A percentile compares a stretch with the other conserved stretches of the same genome.
Conservation (phyloP, 2,113 vertebrate species). For the Sisor rabdophorus region DNA sequence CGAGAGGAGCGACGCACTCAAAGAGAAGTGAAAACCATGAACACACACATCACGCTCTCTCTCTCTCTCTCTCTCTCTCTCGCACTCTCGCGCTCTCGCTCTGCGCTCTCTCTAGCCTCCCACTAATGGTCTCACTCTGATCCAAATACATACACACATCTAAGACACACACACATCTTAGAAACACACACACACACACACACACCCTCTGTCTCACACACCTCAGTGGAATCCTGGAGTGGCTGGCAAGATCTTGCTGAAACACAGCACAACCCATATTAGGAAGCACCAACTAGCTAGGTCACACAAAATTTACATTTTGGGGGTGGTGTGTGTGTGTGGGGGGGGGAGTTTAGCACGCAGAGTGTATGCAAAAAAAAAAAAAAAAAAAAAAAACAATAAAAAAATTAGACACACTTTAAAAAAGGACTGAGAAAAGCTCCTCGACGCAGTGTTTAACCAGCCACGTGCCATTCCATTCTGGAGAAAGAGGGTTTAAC, state of each 20-base stretch:
- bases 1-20: slow-evolving; percentile 46
- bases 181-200: slow-evolving; percentile 61
- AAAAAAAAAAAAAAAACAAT: slow-evolving; percentile 37
- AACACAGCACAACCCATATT: slow-evolving; percentile 82
- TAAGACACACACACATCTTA: slow-evolving; percentile 57
- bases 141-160: slow-evolving; percentile 53
- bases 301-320: slow-evolving; percentile 81
- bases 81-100: background rate
- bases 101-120: slow-evolving; percentile 59
- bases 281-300: slow-evolving; percentile 78
- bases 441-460: slow-evolving; percentile 29
- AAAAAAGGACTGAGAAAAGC: slow-evolving; percentile 25
- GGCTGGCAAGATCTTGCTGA: slow-evolving; percentile 76
- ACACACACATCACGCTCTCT: slow-evolving; percentile 41
- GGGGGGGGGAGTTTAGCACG: slow-evolving; percentile 60
- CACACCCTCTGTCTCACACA: slow-evolving; percentile 64
- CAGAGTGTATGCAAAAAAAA: slow-evolving; percentile 44
- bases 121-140: slow-evolving; percentile 50
- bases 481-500: slow-evolving; percentile 42
- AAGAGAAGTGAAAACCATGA: slow-evolving; percentile 48
- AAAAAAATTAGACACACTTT: no score
- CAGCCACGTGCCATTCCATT: slow-evolving; percentile 39
- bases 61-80: slow-evolving; percentile 26
- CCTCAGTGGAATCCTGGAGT: slow-evolving; percentile 69
- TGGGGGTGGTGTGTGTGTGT: slow-evolving; percentile 51